Evolutionary conservation across 2,113 vertebrate genomes (phyloP), one percentile per base, ranked within the genome.

Genomic region (Anguilla japonica): DNA sequence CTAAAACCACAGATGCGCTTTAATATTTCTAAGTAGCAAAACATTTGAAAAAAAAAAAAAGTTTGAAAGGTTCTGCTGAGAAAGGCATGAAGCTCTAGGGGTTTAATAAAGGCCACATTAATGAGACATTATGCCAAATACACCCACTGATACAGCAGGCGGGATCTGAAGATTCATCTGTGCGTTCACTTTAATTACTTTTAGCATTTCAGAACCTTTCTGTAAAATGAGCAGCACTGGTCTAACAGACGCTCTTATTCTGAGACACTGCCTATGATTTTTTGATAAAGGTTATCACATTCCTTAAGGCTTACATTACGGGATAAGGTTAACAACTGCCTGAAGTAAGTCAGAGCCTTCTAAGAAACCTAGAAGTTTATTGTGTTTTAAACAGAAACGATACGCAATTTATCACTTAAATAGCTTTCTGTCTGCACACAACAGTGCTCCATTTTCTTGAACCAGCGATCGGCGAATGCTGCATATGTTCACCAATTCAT

Each of bases 311-410:
- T 91, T 91, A 91, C 90, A 80, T 89, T 91, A 89, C 84, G 88
- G 89, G 88, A 89, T 93, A 91, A 94, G 91, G 92, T 91, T 91
- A 92, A 92, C 88, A 86, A 85, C 89, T 86, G 91, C 92, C 92
- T 87, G 89, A 89, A 92, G 90, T 90, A 84, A 90, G 80, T 3
- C n/a, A 0, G 82, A 90, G 89, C 92, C 92, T 93, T 93, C 53
- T 0, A 34, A 91, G 90, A 86, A 86, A 90, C 71, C 26, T 34
- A 34, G 3, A 88, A 91, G 88, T 53, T 56, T 29, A 80, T 87
- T 89, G 89, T 86, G 82, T 84, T 91, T 87, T 43, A 89, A 67
- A 79, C 83, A 79, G 83, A 13, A 75, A 75, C 26, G 26, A 75
- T 29, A 89, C 63, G 89, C 89, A 86, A 89, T 89, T 90, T 89